Evolutionary conservation across 2,113 vertebrate genomes (phyloP).

Genomic region (Peromyscus leucopus): DNA sequence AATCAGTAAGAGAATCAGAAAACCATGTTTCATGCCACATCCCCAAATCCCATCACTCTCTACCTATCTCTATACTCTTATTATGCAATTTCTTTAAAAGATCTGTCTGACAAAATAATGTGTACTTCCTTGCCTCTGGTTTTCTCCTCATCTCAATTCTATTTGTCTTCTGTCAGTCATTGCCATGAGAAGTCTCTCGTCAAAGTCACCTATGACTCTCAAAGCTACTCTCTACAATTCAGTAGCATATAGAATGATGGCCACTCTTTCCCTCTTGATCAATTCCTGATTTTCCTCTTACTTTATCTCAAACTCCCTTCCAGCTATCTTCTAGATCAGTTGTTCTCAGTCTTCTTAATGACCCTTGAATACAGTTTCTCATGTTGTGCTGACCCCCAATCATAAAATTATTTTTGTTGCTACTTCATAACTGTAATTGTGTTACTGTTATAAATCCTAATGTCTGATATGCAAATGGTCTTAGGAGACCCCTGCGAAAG

Average conservation of each 20-base stretch:
- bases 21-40: background rate
- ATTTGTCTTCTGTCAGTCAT: background rate
- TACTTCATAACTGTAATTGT: background rate
- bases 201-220: background rate
- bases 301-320: background rate
- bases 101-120: background rate
- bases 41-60: background rate
- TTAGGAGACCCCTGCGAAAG: background rate
- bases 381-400: background rate
- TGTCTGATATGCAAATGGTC: background rate
- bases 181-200: background rate
- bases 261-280: background rate
- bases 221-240: background rate
- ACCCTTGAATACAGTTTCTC: background rate
- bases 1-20: background rate
- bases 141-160: background rate
- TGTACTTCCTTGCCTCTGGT: background rate
- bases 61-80: background rate
- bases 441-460: background rate
- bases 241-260: background rate
- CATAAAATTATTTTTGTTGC: background rate
- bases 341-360: background rate
- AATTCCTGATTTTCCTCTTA: background rate
- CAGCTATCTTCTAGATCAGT: background rate
- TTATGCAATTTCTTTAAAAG: background rate